These are phyloP conservation scores for Nemotelus pantherinus DNA, from an alignment of 2,888 invertebrate genomes.

Conservation along the genomic window DNA sequence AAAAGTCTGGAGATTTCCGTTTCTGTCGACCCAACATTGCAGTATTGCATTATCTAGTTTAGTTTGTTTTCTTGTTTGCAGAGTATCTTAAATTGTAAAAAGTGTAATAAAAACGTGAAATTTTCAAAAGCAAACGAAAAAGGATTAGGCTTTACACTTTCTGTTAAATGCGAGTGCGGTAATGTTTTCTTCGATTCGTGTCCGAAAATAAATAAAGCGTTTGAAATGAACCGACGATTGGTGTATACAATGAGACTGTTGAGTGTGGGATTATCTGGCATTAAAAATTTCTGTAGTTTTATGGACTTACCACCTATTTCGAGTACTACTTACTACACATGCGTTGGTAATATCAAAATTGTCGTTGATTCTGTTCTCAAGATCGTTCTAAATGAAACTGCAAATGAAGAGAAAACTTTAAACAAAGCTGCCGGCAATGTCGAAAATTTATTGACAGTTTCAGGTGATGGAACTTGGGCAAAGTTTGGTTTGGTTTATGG, in stretches of 20 bases:
- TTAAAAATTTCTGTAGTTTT: not conserved
- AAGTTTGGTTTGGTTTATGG: not conserved
- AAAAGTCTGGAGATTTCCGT: slow-evolving; percentile 1
- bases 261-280: not conserved
- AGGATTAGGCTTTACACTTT: not conserved
- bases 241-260: slow-evolving; percentile 2
- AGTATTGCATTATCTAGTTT: slow-evolving; percentile 14
- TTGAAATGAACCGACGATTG: not conserved
- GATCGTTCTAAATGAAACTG: slow-evolving; percentile 9
- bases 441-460: slow-evolving; percentile 5
- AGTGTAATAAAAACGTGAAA: slow-evolving; percentile 26
- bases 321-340: not conserved
- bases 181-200: not conserved
- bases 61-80: not conserved
- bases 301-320: not conserved
- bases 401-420: slow-evolving; percentile 11
- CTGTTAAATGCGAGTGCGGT: not conserved
- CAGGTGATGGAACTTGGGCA: slow-evolving; percentile 2
- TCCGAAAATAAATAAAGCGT: slow-evolving; percentile 6
- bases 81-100: slow-evolving; percentile 1
- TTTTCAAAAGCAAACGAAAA: slow-evolving; percentile 11
- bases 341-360: not conserved
- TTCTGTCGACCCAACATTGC: slow-evolving; percentile 11
- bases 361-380: slow-evolving; percentile 5
- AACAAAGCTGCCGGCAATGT: slow-evolving; percentile 16